Evolutionary conservation across 2,113 vertebrate genomes (phyloP).

Genomic region (Poeciliopsis occidentalis): DNA sequence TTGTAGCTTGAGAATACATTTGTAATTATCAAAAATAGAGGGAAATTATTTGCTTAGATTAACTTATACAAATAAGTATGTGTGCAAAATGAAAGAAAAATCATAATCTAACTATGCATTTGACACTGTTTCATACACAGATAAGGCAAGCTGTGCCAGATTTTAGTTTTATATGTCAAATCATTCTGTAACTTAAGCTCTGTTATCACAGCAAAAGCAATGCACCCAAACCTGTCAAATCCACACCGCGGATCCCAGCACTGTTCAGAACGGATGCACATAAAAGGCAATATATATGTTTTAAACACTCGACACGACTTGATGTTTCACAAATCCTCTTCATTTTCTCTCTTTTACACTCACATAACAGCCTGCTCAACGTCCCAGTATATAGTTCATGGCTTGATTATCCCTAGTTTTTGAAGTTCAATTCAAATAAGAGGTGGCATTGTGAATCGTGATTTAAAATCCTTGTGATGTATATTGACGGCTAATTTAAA

Average conservation of each 20-base stretch:
- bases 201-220: background rate
- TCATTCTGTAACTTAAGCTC: background rate
- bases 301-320: background rate
- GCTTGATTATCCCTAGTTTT: background rate
- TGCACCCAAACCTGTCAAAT: background rate
- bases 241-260: background rate
- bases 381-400: background rate
- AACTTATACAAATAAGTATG: background rate
- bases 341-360: background rate
- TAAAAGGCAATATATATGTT: background rate
- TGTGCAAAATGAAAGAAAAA: background rate
- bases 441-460: constrained; percentile 9
- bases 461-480: constrained; percentile 22
- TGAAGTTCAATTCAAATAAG: constrained; percentile 16
- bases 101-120: too few relatives aligned
- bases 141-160: too few relatives aligned
- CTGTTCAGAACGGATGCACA: background rate
- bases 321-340: background rate
- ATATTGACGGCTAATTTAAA: constrained; percentile 18
- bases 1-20: background rate
- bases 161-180: too few relatives aligned
- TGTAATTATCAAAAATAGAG: too few relatives aligned
- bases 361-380: background rate
- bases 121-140: too few relatives aligned
- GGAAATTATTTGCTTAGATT: background rate